Conservation (phyloP, 92 coral and sea anemone species). For the Actinostola sp. region DNA sequence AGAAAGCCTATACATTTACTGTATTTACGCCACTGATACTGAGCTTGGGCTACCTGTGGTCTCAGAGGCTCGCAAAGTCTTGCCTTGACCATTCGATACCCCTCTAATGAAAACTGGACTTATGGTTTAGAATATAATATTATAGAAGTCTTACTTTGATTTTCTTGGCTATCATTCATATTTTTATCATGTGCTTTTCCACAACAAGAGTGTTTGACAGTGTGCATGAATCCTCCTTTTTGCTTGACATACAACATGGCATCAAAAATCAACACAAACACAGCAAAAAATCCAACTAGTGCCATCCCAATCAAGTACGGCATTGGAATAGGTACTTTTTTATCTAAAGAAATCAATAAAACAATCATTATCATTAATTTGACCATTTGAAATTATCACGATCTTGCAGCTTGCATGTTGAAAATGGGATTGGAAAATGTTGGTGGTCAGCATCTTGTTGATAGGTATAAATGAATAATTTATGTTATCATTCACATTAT, state of each 20-base stretch:
- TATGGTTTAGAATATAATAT: no score
- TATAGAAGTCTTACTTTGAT: background rate
- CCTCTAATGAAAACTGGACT: no score
- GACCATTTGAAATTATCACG: background rate
- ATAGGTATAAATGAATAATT: no score
- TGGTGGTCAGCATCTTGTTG: no score
- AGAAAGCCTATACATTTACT: no score
- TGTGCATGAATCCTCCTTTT: slow-evolving; percentile 30
- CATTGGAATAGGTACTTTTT: background rate
- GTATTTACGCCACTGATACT: no score
- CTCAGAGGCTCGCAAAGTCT: no score
- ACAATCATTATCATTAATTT: background rate
- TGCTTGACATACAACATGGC: slow-evolving; percentile 41
- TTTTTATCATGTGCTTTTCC: background rate
- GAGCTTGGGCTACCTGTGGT: no score
- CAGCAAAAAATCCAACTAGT: slow-evolving; percentile 31
- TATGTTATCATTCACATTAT: no score
- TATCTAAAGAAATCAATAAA: background rate
- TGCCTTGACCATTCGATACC: no score
- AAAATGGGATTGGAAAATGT: no score
- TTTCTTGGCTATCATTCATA: slow-evolving; percentile 1
- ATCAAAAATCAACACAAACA: slow-evolving; percentile 41
- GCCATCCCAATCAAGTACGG: slow-evolving; percentile 60
- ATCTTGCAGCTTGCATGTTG: no score
- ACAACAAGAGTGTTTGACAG: slow-evolving; percentile 11